Evolutionary conservation across 2,113 vertebrate species (phyloP).

Genomic region (Gadus chalcogrammus): DNA sequence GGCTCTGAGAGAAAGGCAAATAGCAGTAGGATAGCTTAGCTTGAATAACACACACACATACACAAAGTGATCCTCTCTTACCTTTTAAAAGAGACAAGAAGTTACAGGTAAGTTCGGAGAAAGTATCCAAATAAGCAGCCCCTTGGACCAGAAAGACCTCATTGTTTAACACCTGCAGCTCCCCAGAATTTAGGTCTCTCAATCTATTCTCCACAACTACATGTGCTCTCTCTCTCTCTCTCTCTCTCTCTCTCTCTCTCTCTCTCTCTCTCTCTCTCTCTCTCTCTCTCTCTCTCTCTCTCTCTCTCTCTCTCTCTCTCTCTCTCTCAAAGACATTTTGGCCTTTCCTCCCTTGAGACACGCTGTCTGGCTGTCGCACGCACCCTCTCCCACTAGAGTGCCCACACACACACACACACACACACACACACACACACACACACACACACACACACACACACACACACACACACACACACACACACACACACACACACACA

Average conservation of each 20-base stretch:
- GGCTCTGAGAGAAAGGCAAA: neutral
- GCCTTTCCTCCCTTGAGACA: constrained; percentile 29
- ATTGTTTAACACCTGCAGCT: constrained; percentile 7
- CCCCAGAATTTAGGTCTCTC: neutral
- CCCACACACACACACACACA: neutral
- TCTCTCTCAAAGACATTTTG: constrained; percentile 6
- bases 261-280: neutral
- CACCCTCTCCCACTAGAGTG: constrained; percentile 32
- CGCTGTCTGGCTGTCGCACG: constrained; percentile 39
- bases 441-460: neutral
- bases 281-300: neutral
- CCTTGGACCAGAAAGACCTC: neutral
- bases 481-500: constrained; percentile 11
- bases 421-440: neutral
- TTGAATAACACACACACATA: neutral
- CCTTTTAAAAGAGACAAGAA: neutral
- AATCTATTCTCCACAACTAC: constrained; percentile 9
- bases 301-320: neutral
- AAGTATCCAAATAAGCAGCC: neutral
- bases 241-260: neutral
- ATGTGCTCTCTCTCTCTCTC: constrained; percentile 14
- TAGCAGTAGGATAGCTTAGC: too few species aligned
- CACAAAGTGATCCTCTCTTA: neutral
- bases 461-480: neutral
- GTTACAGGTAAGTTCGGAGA: neutral